Conservation (phyloP, 1,140 invertebrate species). For the Procambarus virginalis region DNA sequence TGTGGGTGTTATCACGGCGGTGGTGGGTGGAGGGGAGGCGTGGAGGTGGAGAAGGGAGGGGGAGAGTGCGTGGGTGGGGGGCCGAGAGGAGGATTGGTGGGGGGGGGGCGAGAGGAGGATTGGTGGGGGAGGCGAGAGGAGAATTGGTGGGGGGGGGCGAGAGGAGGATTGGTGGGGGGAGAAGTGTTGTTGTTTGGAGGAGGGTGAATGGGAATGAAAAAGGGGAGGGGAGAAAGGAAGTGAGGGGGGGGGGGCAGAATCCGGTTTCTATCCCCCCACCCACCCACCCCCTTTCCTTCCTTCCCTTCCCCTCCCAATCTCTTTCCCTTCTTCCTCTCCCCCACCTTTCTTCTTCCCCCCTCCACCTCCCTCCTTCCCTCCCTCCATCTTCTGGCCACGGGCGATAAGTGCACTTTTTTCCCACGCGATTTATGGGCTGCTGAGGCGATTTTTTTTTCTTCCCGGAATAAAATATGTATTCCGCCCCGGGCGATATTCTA, state of each 20-base stretch:
- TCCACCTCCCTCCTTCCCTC: background rate
- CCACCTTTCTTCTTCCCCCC: no score
- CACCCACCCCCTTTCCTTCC: background rate
- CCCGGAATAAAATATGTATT: background rate
- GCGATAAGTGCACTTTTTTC: background rate
- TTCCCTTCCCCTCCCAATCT: background rate
- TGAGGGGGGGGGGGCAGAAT: no score
- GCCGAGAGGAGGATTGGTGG: no score
- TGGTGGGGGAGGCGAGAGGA: no score
- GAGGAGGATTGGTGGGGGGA: no score
- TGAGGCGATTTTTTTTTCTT: background rate
- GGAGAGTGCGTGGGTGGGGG: no score
- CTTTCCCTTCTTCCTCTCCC: background rate
- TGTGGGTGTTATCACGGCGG: background rate
- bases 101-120: no score
- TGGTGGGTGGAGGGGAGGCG: background rate
- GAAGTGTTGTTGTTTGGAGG: no score
- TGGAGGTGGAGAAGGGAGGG: no score
- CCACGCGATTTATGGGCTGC: constrained; percentile 5
- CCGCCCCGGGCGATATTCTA: background rate
- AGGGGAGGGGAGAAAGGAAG: no score
- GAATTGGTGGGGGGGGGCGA: no score
- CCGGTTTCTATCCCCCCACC: background rate
- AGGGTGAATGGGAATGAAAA: no score
- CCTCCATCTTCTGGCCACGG: background rate